phyloP scores from a whole-genome alignment of 2,888 invertebrate species.

The Criorhina ranunculi region DNA sequence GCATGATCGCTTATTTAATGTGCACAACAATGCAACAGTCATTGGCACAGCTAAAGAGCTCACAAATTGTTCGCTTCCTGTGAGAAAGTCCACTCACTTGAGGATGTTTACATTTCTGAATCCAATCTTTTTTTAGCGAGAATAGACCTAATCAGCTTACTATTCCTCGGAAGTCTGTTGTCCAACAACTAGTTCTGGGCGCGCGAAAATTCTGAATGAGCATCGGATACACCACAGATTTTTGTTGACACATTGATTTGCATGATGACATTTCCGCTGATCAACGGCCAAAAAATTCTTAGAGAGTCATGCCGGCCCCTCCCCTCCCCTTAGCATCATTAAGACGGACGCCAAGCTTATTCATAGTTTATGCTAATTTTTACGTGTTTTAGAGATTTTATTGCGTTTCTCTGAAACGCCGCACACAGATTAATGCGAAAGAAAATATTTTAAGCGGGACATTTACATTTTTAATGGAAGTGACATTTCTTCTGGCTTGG shows the following conservation, averaged over 20 bases:
- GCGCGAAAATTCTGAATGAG: conserved; percentile 22
- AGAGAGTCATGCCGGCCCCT: conserved; percentile 12
- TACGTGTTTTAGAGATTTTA: conserved; percentile 63
- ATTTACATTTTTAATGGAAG: conserved; percentile 60
- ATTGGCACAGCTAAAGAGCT: conserved; percentile 20
- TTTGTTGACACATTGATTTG: conserved; percentile 71
- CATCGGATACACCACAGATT: conserved; percentile 2
- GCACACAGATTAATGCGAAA: conserved; percentile 15
- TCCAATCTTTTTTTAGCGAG: conserved; percentile 52
- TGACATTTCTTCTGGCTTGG: conserved; percentile 55
- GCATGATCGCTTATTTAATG: conserved; percentile 42
- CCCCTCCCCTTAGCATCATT: conserved; percentile 30
- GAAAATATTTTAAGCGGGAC: conserved; percentile 20
- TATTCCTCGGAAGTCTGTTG: conserved; percentile 39
- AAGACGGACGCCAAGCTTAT: conserved; percentile 33
- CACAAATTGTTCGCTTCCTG: conserved; percentile 62
- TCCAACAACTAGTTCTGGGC: conserved; percentile 16
- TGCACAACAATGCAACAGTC: conserved; percentile 29
- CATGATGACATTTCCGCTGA: conserved; percentile 62
- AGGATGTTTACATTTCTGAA: conserved; percentile 62
- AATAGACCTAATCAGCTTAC: background rate
- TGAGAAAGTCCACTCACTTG: conserved; percentile 20
- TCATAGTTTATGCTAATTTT: conserved; percentile 68
- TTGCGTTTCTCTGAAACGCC: conserved; percentile 56
- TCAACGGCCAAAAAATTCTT: conserved; percentile 13